These are phyloP conservation scores for Odontamblyopus rebecca DNA, from an alignment of 2,797 vertebrate species.

Conservation along the genomic window DNA sequence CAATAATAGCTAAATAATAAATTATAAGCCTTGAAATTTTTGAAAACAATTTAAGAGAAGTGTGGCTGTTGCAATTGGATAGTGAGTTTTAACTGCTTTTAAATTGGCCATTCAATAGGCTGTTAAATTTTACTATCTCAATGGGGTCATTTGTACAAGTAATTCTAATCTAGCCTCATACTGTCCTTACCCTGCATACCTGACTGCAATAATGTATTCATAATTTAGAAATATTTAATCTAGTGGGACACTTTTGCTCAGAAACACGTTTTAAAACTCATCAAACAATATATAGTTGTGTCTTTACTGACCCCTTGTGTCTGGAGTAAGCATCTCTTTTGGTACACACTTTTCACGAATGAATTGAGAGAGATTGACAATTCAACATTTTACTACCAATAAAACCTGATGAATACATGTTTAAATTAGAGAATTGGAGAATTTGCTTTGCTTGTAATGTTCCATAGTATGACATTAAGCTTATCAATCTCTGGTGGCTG, in stretches of 20 bases:
- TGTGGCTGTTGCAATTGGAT: not conserved
- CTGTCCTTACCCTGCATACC: not conserved
- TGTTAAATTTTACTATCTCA: not conserved
- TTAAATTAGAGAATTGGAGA: no score
- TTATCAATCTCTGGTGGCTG: not conserved
- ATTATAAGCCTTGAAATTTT: not conserved
- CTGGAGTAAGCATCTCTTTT: not conserved
- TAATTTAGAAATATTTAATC: not conserved
- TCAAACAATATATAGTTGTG: not conserved
- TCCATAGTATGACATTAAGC: no score
- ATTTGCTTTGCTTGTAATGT: no score
- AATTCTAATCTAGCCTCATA: not conserved
- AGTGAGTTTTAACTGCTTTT: not conserved
- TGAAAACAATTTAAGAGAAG: not conserved
- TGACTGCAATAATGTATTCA: not conserved
- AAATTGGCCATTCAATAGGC: not conserved
- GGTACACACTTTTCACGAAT: not conserved
- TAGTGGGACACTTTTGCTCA: not conserved
- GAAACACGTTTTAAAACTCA: not conserved
- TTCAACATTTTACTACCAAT: not conserved
- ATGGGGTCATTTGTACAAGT: not conserved
- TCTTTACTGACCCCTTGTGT: not conserved
- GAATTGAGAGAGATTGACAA: not conserved
- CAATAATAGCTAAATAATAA: slow-evolving; percentile 5
- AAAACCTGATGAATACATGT: not conserved